A percentile compares a stretch with the other conserved stretches of the same genome.
These are phyloP conservation scores for Nycticorax nycticorax DNA, from an alignment of 2,113 vertebrate genomes.

Conservation along the genomic window DNA sequence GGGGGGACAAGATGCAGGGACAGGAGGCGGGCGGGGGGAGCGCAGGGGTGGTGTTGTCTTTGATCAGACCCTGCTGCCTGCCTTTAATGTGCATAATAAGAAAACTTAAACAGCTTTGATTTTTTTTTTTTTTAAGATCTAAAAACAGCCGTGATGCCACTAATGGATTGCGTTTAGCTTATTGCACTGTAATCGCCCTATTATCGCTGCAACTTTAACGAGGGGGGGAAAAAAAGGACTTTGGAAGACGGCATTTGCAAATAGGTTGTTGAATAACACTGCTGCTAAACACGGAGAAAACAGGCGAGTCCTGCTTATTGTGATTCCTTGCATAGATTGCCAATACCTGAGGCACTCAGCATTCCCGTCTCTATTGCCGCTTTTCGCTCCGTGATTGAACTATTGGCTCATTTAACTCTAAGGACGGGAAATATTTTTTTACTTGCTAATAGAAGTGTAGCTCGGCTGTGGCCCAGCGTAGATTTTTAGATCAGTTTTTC, in stretches of 20 bases:
- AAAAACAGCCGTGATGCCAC: slow-evolving; percentile 17
- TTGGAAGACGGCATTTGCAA: slow-evolving; percentile 58
- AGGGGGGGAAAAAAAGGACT: slow-evolving; percentile 26
- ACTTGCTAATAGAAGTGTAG: slow-evolving; percentile 52
- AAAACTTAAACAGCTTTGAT: slow-evolving; percentile 65
- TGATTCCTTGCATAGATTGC: slow-evolving; percentile 54
- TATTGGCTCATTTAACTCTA: slow-evolving; percentile 63
- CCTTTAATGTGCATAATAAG: slow-evolving; percentile 67
- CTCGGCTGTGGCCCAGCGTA: background rate
- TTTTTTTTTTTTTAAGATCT: slow-evolving; percentile 10
- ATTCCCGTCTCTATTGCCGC: slow-evolving; percentile 8
- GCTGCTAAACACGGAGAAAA: slow-evolving; percentile 11
- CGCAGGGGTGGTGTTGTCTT: slow-evolving; percentile 18
- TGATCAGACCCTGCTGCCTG: slow-evolving; percentile 43
- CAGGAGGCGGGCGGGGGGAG: background rate
- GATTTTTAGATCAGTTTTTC: slow-evolving; percentile 49
- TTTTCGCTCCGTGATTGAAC: slow-evolving; percentile 36
- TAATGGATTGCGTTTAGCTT: slow-evolving; percentile 64
- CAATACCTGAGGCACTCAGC: slow-evolving; percentile 47
- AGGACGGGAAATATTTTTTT: slow-evolving; percentile 68
- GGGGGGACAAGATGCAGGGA: slow-evolving; percentile 17
- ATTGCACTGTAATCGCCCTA: slow-evolving; percentile 62
- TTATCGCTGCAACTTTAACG: slow-evolving; percentile 55
- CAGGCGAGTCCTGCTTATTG: slow-evolving; percentile 22
- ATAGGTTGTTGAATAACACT: slow-evolving; percentile 50